Base-by-base conservation (phyloP, 2,888 invertebrate species). In the Ecdyonurus torrentis region DNA sequence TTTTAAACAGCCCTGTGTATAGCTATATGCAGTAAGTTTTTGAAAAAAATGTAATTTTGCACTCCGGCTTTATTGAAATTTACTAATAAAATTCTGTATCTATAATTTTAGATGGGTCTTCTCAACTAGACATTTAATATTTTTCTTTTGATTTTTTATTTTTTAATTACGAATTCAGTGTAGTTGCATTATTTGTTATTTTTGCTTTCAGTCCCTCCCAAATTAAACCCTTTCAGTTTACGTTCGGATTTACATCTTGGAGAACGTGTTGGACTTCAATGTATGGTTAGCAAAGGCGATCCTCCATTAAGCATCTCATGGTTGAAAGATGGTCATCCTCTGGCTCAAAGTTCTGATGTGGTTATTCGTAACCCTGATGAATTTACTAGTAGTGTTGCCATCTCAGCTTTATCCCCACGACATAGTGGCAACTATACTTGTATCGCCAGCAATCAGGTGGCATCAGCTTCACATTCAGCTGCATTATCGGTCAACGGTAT, bases 341-440 rank as follows among this genome's bases (percentile, higher is more conserved):
- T 82, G 64, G 74, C 75, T 62, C 74, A 74, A 63, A 72, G 72
- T 23, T 62, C 67, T 23, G 66, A 66, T 22, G 59, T 61, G 22
- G 23, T 65, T 58, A 55, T 59, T 37, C 52, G 71, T 70, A 15
- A 70, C 68, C 61, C 71, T 60, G 72, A 72, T 66, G 69, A 70
- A 62, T 72, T 71, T 68, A 71, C 71, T 52, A 71, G 71, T 65
- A 69, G 72, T 61, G 74, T 80, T 65, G 77, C 74, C 71, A 79
- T 80, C 67, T 73, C 75, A 66, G 74, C 74, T 65, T 79, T 80
- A 63, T 74, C 76, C 61, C 78, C 79, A 5, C 72, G 73, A 63
- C 78, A 79, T 71, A 73, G 76, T 63, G 79, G 79, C 65, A 77
- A 77, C 73, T 79, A 78, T 72, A 78, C 78, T 61, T 79, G 79